These are phyloP conservation scores for Colius striatus DNA, from an alignment of 2,113 vertebrate species.

Conservation along the genomic window DNA sequence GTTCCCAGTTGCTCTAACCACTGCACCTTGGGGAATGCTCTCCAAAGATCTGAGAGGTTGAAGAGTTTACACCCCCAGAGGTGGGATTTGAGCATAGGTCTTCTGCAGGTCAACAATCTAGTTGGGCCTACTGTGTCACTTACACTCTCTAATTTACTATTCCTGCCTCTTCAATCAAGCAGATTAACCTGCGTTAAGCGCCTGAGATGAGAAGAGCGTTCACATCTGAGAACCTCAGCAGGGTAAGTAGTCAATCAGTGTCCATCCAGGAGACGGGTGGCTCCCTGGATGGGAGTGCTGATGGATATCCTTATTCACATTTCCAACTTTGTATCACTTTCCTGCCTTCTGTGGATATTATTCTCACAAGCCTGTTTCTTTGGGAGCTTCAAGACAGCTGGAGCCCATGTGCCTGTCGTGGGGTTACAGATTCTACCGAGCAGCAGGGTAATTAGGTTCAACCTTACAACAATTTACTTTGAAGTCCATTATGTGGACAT, in stretches of 20 bases:
- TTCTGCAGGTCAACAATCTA: background rate
- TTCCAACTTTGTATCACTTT: background rate
- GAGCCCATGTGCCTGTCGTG: background rate
- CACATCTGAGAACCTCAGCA: background rate
- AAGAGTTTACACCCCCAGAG: background rate
- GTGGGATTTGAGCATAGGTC: background rate
- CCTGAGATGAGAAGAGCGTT: background rate
- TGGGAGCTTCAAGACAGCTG: background rate
- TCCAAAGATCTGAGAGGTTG: background rate
- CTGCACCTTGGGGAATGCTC: background rate
- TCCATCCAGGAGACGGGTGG: background rate
- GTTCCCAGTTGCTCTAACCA: background rate
- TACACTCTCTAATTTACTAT: fast-evolving
- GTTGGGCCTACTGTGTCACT: background rate
- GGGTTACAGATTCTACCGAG: constrained; percentile 1
- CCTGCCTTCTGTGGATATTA: background rate
- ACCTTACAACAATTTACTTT: constrained; percentile 22
- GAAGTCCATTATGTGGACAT: background rate
- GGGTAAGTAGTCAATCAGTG: background rate
- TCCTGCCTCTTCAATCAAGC: background rate
- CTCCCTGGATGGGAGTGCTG: background rate
- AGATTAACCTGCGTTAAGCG: background rate
- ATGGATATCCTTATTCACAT: background rate
- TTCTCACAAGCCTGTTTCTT: background rate
- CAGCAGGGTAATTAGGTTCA: constrained; percentile 32